Base-by-base conservation (phyloP, 2,888 invertebrate genomes). In the Cataglyphis altisquamis region DNA sequence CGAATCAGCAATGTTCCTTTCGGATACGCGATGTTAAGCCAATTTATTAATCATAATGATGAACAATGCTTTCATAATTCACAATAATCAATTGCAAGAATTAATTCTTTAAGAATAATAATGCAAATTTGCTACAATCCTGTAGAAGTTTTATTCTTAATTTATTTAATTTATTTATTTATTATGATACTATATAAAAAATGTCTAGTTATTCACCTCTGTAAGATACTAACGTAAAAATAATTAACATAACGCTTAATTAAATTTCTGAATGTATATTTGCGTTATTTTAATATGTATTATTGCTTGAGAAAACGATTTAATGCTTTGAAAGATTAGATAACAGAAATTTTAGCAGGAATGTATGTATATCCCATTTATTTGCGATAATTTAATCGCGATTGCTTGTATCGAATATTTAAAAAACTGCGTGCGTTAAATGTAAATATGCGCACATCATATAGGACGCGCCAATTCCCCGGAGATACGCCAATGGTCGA, bases 381-480 rank as follows among this genome's bases (percentile, higher is more conserved):
- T 15, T 29, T 73, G 45, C 45, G 32, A 74, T 41, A 73, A 73
- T 73, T 60, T 32, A 63, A 62, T 74, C 74, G 74, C 66, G 66
- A 75, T 75, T 52, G 6, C 48, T 63, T 48, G 45, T 64, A 32
- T 67, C 68, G 80, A 77, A 67, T 72, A 45, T 57, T 64, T 57
- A 32, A 29, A 62, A 82, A 57, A 60, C 36, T 62, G 60, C 64
- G 74, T 78, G 57, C 41, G 45, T 63, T 52, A 52, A 57, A 57
- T 82, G 63, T 57, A 74, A 72, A 64, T 52, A 75, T 83, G 80
- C 78, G 70, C 41, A 60, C 75, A 73, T 84, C 77, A 73, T 63
- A 57, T 9, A 62, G 18, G 68, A 64, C 83, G 77, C 84, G 90
- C 82, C 89, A 88, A 89, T 90, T 89, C 86, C 88, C 84, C 73